phyloP scores from a whole-genome alignment of 2,113 vertebrate genomes.

The Paramisgurnus dabryanus region DNA sequence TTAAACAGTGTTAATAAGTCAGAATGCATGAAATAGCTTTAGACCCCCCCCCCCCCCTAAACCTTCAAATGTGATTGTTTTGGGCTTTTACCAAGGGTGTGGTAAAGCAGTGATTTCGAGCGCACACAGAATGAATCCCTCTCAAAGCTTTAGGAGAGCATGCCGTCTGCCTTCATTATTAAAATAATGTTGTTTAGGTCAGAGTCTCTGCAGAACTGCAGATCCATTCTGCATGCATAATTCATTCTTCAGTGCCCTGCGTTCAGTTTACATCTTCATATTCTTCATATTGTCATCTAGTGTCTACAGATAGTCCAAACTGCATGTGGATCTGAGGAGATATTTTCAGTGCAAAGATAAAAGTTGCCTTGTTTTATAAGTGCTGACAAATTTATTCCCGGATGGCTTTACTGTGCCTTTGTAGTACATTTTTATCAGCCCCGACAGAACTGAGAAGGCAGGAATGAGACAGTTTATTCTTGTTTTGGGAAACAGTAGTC shows the following conservation, averaged over 20 bases:
- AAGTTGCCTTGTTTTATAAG: not conserved
- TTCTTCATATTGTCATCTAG: not conserved
- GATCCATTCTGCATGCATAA: constrained; percentile 24
- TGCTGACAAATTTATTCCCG: not conserved
- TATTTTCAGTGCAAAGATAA: not conserved
- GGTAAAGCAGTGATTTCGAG: constrained; percentile 2
- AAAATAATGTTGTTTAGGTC: constrained; percentile 46
- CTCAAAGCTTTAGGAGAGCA: constrained; percentile 39
- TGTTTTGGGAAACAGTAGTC: constrained; percentile 1
- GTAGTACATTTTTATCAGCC: constrained; percentile 27
- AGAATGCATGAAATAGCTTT: too few species aligned
- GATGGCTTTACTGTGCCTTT: not conserved
- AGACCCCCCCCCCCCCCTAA: too few species aligned
- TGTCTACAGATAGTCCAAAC: not conserved
- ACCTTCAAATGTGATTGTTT: not conserved
- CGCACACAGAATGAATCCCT: not conserved
- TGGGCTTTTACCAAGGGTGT: too few species aligned
- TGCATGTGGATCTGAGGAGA: not conserved
- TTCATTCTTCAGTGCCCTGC: not conserved
- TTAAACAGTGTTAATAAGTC: too few species aligned
- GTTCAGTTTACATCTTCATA: constrained; percentile 3
- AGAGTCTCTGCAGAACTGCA: constrained; percentile 31
- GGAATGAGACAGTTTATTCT: constrained; percentile 18
- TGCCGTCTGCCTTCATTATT: constrained; percentile 52
- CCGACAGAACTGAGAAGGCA: not conserved